Evolutionary conservation across 2,888 invertebrate genomes (phyloP), one percentile per base, ranked within the genome.

Genomic region (Pollenia angustigena): DNA sequence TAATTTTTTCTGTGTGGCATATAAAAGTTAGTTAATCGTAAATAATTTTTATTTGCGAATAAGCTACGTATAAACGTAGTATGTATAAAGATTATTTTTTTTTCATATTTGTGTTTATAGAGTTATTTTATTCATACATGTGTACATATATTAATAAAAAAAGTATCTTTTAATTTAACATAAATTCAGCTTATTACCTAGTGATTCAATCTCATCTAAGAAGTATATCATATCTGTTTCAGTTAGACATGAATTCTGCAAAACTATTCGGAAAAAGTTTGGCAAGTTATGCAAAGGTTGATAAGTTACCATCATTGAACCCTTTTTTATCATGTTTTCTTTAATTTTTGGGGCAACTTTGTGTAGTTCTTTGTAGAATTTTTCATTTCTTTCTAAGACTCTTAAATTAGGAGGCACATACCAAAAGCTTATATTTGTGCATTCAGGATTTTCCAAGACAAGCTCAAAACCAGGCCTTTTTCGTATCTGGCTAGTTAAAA

Each of bases 381-480:
- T 95, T 40, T 94, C 92, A 58, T 95, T 94, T 78, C 91, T 92
- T 60, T 91, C 90, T 89, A 91, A 87, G 11, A 89, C 85, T 88
- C 95, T 94, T 88, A 95, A 94, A 91, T 95, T 96, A n/a, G 95
- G 95, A 0, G 99, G 99, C 14, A 98, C 93, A 92, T 98, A 99
- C 98, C 99, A 99, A 93, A 99, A 99, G 93, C 98, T 98, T 10
- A 99, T 95, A 92, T 99, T 99, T 4, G 98, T 97, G 91, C 97
- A 99, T 93, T 99, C 97, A 0, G 99, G 98, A 90, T 97, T 94
- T 0, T 95, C 94, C 23, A 97, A 89, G 0, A 97, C 95, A 87
- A 98, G 92, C 90, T 95, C 93, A 92, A 97, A 98, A 0, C 96
- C 97, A 0, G 95, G 94, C n/a, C 96, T 94, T 8, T 95, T 94